Evolutionary conservation across 2,113 vertebrate species (phyloP).

Genomic region (Anthoscopus minutus): DNA sequence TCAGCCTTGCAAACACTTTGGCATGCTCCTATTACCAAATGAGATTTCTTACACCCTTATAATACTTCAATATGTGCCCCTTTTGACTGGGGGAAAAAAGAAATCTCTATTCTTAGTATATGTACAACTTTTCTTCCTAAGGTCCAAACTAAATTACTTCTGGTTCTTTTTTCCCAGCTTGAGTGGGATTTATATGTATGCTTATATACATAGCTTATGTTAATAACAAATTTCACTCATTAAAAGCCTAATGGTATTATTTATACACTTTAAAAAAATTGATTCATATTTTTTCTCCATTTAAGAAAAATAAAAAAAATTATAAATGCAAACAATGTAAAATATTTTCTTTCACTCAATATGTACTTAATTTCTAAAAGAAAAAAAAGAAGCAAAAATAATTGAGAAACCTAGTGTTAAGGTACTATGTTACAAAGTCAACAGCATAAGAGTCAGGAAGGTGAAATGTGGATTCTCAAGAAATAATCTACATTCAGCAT

Average conservation of each 20-base stretch:
- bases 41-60: background rate
- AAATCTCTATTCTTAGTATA: background rate
- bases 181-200: background rate
- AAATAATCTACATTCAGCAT: background rate
- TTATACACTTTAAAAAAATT: background rate
- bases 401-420: background rate
- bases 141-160: background rate
- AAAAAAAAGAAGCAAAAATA: background rate
- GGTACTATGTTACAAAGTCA: background rate
- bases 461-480: background rate
- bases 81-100: background rate
- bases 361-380: background rate
- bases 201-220: background rate
- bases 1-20: background rate
- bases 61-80: background rate
- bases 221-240: background rate
- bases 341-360: background rate
- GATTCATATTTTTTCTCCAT: background rate
- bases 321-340: background rate
- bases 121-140: background rate
- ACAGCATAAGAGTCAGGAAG: background rate
- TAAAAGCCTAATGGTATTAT: background rate
- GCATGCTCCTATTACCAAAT: background rate
- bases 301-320: background rate
- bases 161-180: background rate